Evolutionary conservation across 2,113 vertebrate genomes (phyloP), one percentile per base, ranked within the genome.

Genomic region (Lucifuga dentata): DNA sequence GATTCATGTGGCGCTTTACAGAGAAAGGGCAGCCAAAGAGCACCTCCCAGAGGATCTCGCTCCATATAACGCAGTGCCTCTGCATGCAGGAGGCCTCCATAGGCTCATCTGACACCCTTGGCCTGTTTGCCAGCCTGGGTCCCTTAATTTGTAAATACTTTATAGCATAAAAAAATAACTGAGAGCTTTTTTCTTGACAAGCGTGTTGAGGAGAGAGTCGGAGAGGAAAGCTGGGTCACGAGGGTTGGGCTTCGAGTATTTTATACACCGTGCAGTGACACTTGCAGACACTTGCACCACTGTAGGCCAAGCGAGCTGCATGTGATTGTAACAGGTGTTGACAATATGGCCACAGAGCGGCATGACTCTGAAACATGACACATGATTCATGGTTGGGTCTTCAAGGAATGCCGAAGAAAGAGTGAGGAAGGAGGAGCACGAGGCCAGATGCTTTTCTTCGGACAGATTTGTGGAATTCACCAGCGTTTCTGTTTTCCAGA

Each of bases 1-100:
- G 73, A 90, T 90, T 85, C 86, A 90, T 87, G 80, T 0, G 21
- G 60, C 13, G 78, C 73, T 64, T 51, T 58, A 39, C 59, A 73
- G 78, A 69, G 72, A 87, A 88, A 89, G 86, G 84, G 78, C 87
- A 89, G 74, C 70, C 73, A 88, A 83, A 88, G 84, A 89, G 76
- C 86, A 87, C 39, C 67, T 84, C 86, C 81, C 83, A 58, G 71
- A 86, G 80, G 87, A 61, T 49, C 33, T 45, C 58, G 59, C 49
- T 44, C 56, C 24, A 40, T 70, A 72, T 83, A 86, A 83, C 84
- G 82, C 73, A 38, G 57, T 65, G 78, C 71, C 70, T 83, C 59
- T 55, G 55, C 12, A 15, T 8, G 17, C 62, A 59, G 8, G 1
- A 45, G 64, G 24, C 53, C 52, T 38, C 61, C 10, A 21, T 24